Conservation (phyloP, 1,140 invertebrate genomes). For the Artemia franciscana region DNA sequence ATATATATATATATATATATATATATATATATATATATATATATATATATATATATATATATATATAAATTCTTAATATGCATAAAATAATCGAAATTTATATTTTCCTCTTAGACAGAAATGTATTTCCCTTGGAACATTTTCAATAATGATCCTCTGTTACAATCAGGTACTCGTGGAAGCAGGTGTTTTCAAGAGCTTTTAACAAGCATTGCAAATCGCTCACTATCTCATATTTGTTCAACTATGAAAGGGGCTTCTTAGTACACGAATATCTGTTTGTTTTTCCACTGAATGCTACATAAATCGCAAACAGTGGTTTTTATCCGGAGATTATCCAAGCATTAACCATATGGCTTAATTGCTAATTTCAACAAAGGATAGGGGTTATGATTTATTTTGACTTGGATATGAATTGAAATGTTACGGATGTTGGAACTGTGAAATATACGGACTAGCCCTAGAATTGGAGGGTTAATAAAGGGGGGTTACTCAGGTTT, state of each 20-base stretch:
- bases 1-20: too few relatives aligned
- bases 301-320: background rate
- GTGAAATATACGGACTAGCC: too few relatives aligned
- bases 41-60: too few relatives aligned
- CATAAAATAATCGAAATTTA: too few relatives aligned
- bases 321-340: background rate
- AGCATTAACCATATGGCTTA: background rate
- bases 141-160: too few relatives aligned
- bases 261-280: background rate
- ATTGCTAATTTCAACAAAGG: background rate
- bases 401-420: background rate
- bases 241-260: background rate
- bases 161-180: too few relatives aligned
- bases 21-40: too few relatives aligned
- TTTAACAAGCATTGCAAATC: background rate
- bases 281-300: background rate
- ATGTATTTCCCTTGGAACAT: too few relatives aligned
- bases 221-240: background rate
- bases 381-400: background rate
- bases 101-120: too few relatives aligned
- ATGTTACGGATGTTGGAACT: background rate
- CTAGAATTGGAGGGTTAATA: too few relatives aligned
- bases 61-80: too few relatives aligned
- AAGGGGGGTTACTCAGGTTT: too few relatives aligned
- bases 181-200: background rate